phyloP scores from a whole-genome alignment of 2,113 vertebrate genomes.

The Percopsis transmontana region DNA sequence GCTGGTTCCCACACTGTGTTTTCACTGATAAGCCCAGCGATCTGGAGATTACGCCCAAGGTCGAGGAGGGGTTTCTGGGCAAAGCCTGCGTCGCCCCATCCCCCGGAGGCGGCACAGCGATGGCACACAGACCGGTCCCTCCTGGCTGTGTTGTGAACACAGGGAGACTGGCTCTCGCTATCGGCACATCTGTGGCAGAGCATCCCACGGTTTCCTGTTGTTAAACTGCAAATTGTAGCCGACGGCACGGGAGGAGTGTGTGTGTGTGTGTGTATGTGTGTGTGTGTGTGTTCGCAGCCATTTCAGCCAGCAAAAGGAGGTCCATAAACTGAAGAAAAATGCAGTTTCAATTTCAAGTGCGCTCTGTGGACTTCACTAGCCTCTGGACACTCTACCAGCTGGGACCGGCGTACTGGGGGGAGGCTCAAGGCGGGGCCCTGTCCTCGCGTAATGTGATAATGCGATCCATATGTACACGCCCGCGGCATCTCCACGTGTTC shows the following conservation, averaged over 20 bases:
- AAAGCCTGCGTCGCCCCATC: background rate
- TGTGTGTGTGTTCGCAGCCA: slow-evolving; percentile 8
- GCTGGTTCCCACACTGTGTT: slow-evolving; percentile 12
- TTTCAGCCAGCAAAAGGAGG: no score
- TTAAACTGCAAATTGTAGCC: slow-evolving; percentile 7
- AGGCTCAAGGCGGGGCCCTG: background rate
- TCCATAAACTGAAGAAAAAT: no score
- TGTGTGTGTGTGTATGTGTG: slow-evolving; percentile 15
- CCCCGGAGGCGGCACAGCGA: slow-evolving; percentile 18
- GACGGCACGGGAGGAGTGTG: slow-evolving; percentile 13
- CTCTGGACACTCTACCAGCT: no score
- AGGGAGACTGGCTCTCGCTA: slow-evolving; percentile 24
- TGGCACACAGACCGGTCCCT: slow-evolving; percentile 22
- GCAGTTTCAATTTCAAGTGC: no score
- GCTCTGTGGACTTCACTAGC: no score
- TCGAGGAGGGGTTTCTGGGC: background rate
- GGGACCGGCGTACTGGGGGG: no score
- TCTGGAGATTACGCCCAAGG: slow-evolving; percentile 11
- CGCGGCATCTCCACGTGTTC: slow-evolving; percentile 7
- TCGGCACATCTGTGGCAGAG: slow-evolving; percentile 37
- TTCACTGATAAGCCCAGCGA: slow-evolving; percentile 5
- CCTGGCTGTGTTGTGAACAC: slow-evolving; percentile 48
- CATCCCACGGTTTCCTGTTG: slow-evolving; percentile 48
- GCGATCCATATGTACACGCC: slow-evolving; percentile 23
- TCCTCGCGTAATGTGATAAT: background rate